A percentile compares a stretch with the other conserved stretches of the same genome.
Conservation (phyloP, 2,888 invertebrate species). For the Trissolcus japonicus region DNA sequence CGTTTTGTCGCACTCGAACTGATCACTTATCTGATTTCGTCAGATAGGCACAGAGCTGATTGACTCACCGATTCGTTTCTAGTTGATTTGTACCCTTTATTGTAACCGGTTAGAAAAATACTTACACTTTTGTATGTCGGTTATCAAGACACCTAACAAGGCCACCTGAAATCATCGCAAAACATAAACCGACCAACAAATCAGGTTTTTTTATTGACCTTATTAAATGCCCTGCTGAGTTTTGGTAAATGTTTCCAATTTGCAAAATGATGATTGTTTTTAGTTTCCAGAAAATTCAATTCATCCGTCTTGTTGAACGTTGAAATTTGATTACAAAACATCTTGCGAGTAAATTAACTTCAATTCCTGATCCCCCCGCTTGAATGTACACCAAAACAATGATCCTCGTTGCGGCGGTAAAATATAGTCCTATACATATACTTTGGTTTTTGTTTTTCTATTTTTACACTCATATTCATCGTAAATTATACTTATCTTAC, state of each 20-base stretch:
- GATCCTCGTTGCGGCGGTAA: slow-evolving; percentile 23
- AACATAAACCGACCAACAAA: too few species aligned
- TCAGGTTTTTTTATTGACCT: slow-evolving; percentile 9
- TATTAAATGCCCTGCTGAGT: slow-evolving; percentile 30
- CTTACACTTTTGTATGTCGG: slow-evolving; percentile 11
- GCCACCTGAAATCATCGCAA: slow-evolving; percentile 9
- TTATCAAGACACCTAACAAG: slow-evolving; percentile 41
- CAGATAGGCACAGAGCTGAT: slow-evolving; percentile 42
- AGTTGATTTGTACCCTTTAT: neutral
- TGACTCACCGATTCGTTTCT: slow-evolving; percentile 16
- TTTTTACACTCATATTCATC: slow-evolving; percentile 50
- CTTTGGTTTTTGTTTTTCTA: slow-evolving; percentile 26
- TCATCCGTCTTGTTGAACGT: too few species aligned
- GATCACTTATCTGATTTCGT: slow-evolving; percentile 21
- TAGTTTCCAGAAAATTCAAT: too few species aligned
- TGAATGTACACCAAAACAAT: slow-evolving; percentile 19
- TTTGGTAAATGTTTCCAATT: too few species aligned
- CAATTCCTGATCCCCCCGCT: neutral
- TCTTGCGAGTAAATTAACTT: too few species aligned
- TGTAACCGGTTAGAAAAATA: slow-evolving; percentile 5
- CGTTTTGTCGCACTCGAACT: slow-evolving; percentile 7
- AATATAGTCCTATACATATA: slow-evolving; percentile 49
- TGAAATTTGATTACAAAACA: too few species aligned
- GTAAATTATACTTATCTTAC: slow-evolving; percentile 49
- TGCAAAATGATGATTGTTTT: too few species aligned